These are phyloP conservation scores for Plagodis dolabraria DNA, from an alignment of 2,888 invertebrate species.

Conservation along the genomic window DNA sequence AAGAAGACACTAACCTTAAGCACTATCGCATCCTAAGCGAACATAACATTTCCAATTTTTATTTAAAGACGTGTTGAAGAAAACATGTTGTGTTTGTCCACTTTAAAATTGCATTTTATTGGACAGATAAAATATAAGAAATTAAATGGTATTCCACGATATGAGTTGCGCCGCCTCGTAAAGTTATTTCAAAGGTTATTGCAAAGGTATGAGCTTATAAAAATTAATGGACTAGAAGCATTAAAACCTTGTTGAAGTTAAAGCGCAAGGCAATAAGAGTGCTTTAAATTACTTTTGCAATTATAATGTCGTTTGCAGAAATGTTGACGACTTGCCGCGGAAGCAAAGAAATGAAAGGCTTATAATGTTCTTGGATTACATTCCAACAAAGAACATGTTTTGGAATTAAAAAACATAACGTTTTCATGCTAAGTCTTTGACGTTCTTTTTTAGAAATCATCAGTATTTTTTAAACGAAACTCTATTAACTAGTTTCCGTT, in stretches of 20 bases:
- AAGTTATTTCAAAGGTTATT: slow-evolving; percentile 20
- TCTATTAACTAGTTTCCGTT: too few relatives aligned
- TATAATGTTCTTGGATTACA: background rate
- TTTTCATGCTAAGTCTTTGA: too few relatives aligned
- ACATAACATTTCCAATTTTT: too few relatives aligned
- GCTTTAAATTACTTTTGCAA: slow-evolving; percentile 19
- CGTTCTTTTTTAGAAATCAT: too few relatives aligned
- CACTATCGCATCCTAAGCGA: too few relatives aligned
- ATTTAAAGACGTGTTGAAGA: too few relatives aligned
- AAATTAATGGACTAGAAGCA: slow-evolving; percentile 22
- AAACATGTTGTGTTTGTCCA: too few relatives aligned
- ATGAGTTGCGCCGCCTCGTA: slow-evolving; percentile 15
- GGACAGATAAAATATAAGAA: slow-evolving; percentile 6
- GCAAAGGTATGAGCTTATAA: slow-evolving; percentile 13
- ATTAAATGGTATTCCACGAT: slow-evolving; percentile 8
- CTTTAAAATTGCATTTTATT: too few relatives aligned
- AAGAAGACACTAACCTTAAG: too few relatives aligned
- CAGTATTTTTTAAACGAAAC: too few relatives aligned
- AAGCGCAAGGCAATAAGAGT: slow-evolving; percentile 22
- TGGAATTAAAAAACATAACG: too few relatives aligned
- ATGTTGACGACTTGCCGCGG: slow-evolving; percentile 3
- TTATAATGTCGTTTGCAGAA: slow-evolving; percentile 28
- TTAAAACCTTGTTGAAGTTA: slow-evolving; percentile 23
- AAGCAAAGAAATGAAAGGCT: slow-evolving; percentile 3
- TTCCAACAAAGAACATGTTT: too few relatives aligned